Conservation (phyloP, 1,140 invertebrate genomes). For the Leptopilina boulardi region DNA sequence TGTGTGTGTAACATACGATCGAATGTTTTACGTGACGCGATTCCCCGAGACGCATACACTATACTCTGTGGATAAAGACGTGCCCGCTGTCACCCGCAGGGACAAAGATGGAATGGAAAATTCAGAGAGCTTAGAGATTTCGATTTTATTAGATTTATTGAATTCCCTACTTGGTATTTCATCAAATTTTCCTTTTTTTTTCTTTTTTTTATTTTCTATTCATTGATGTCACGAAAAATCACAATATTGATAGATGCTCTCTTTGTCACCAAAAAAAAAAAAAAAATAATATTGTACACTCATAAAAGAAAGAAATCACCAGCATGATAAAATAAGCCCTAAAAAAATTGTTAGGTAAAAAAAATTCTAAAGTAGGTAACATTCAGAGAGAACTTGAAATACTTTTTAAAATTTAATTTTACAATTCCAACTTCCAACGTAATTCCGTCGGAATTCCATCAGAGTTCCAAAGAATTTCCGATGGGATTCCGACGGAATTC, state of each 20-base stretch:
- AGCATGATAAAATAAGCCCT: too few species aligned
- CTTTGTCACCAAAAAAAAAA: too few species aligned
- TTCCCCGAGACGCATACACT: conserved; percentile 1
- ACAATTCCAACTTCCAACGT: too few species aligned
- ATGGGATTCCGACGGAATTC: too few species aligned
- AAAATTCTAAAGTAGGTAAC: too few species aligned
- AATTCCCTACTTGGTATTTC: background rate
- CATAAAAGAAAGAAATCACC: background rate
- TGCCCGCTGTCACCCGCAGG: conserved; percentile 7
- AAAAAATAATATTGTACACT: too few species aligned
- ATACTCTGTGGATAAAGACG: conserved; percentile 28
- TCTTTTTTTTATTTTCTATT: conserved; percentile 9
- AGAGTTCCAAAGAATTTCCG: too few species aligned
- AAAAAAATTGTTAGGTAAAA: too few species aligned
- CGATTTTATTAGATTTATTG: background rate
- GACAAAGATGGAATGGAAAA: conserved; percentile 18
- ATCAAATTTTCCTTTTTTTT: too few species aligned
- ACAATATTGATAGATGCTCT: background rate
- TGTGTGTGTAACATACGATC: conserved; percentile 20
- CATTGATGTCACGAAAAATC: background rate
- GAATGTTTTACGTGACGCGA: conserved; percentile 32
- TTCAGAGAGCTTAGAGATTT: conserved; percentile 1
- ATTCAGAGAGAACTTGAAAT: too few species aligned
- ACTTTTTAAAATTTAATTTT: too few species aligned
- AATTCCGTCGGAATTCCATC: too few species aligned